Percentiles rank a stretch among this genome's conserved stretches.
These are phyloP conservation scores for Bufotes viridis DNA, from an alignment of 2,797 vertebrate species.

Conservation along the genomic window DNA sequence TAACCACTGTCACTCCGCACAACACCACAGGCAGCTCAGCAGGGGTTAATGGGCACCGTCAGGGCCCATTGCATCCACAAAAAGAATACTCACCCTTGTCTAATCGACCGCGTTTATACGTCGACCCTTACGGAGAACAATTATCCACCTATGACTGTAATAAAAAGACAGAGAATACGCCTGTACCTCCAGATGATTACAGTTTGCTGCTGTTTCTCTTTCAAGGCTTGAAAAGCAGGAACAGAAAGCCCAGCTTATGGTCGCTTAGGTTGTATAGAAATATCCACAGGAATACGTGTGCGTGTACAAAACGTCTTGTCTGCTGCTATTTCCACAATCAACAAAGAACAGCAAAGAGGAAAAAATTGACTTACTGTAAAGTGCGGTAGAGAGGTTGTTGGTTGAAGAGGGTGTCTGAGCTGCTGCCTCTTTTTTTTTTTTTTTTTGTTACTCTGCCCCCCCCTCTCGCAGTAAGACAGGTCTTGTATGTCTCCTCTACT, in stretches of 20 bases:
- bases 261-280: constrained; percentile 41
- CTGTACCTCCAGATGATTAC: constrained; percentile 34
- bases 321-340: constrained; percentile 43
- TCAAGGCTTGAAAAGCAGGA: constrained; percentile 42
- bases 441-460: constrained; percentile 72
- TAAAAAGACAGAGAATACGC: constrained; percentile 10
- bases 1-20: constrained; percentile 25
- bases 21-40: neutral
- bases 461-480: constrained; percentile 86
- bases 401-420: constrained; percentile 73
- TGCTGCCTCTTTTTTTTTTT: constrained; percentile 52
- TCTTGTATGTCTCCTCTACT: constrained; percentile 85
- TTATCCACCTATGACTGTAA: neutral
- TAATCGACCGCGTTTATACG: constrained; percentile 12
- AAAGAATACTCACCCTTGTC: constrained; percentile 36
- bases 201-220: constrained; percentile 51
- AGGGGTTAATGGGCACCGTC: constrained; percentile 43
- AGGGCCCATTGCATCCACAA: constrained; percentile 42
- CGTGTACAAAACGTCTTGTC: constrained; percentile 20
- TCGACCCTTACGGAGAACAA: constrained; percentile 17
- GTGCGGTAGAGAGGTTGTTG: constrained; percentile 82
- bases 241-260: constrained; percentile 48
- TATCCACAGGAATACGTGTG: constrained; percentile 31
- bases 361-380: constrained; percentile 87
- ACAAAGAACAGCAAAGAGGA: constrained; percentile 66